These are phyloP conservation scores for Ranitomeya variabilis DNA, from an alignment of 2,113 vertebrate genomes.

Conservation along the genomic window DNA sequence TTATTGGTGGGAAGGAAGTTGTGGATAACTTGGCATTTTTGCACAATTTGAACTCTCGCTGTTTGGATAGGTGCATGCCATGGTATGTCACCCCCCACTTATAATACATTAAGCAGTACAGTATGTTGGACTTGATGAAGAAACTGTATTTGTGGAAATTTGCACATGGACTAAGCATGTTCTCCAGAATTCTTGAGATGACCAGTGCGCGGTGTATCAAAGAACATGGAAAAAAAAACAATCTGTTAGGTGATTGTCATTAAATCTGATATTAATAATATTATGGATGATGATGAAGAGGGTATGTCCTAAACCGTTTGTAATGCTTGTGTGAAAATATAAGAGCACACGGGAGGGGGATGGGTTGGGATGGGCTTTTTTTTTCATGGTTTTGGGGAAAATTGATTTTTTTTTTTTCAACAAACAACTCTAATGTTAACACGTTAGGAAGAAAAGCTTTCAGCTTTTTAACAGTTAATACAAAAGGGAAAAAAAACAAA, in stretches of 20 bases:
- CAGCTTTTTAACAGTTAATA: slow-evolving; percentile 57
- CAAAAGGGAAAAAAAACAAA: slow-evolving; percentile 60
- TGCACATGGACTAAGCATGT: slow-evolving; percentile 53
- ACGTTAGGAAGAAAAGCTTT: slow-evolving; percentile 62
- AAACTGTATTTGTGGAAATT: slow-evolving; percentile 42
- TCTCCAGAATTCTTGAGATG: slow-evolving; percentile 47
- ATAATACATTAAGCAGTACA: not conserved
- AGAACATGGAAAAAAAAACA: slow-evolving; percentile 20
- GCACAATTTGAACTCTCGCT: slow-evolving; percentile 47
- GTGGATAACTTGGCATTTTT: slow-evolving; percentile 17
- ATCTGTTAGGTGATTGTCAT: not conserved
- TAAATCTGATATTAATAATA: not conserved
- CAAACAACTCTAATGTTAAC: slow-evolving; percentile 60
- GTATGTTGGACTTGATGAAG: slow-evolving; percentile 14
- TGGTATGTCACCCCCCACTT: slow-evolving; percentile 27
- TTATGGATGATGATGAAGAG: not conserved
- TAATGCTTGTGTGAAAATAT: slow-evolving; percentile 52
- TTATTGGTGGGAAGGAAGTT: slow-evolving; percentile 26
- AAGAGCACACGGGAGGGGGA: slow-evolving; percentile 36
- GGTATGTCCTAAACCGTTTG: slow-evolving; percentile 27
- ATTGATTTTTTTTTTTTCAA: slow-evolving; percentile 39
- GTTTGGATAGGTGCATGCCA: slow-evolving; percentile 39
- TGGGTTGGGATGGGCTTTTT: slow-evolving; percentile 20
- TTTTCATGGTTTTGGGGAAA: slow-evolving; percentile 41
- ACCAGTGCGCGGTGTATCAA: slow-evolving; percentile 2